Evolutionary conservation across 2,888 invertebrate species (phyloP).

Genomic region (Drosophila quinaria): DNA sequence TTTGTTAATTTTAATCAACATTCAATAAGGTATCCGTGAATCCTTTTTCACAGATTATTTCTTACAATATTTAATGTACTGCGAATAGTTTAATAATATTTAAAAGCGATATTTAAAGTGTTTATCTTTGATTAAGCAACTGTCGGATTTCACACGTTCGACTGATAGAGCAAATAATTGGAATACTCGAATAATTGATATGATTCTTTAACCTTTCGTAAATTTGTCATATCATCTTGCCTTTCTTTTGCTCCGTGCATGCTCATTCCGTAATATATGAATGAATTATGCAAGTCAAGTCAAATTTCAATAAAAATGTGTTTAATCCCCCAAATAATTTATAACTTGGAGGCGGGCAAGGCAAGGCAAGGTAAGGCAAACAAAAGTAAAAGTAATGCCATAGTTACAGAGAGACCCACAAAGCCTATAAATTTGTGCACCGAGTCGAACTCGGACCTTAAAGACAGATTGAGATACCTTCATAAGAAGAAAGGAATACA

Average conservation of each 20-base stretch:
- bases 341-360: conserved; percentile 36
- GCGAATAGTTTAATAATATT: too few species aligned
- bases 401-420: conserved; percentile 18
- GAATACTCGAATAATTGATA: conserved; percentile 7
- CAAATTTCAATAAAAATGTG: conserved; percentile 66
- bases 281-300: conserved; percentile 66
- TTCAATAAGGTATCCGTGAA: too few species aligned
- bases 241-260: conserved; percentile 2
- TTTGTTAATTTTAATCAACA: too few species aligned
- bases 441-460: conserved; percentile 38
- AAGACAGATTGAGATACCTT: conserved; percentile 77
- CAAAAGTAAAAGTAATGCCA: conserved; percentile 61
- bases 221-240: conserved; percentile 33
- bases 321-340: conserved; percentile 64
- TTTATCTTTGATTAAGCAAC: not conserved
- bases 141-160: conserved; percentile 6
- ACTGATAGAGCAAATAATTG: conserved; percentile 2
- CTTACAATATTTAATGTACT: too few species aligned
- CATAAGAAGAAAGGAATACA: conserved; percentile 53
- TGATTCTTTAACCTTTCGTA: conserved; percentile 31
- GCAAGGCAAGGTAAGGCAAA: conserved; percentile 24
- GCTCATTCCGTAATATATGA: conserved; percentile 23
- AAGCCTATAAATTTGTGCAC: conserved; percentile 60
- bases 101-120: not conserved
- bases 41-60: too few species aligned